A percentile compares a stretch with the other conserved stretches of the same genome.
These are phyloP conservation scores for Hemibagrus guttatus DNA, from an alignment of 2,797 vertebrate genomes.

Conservation along the genomic window DNA sequence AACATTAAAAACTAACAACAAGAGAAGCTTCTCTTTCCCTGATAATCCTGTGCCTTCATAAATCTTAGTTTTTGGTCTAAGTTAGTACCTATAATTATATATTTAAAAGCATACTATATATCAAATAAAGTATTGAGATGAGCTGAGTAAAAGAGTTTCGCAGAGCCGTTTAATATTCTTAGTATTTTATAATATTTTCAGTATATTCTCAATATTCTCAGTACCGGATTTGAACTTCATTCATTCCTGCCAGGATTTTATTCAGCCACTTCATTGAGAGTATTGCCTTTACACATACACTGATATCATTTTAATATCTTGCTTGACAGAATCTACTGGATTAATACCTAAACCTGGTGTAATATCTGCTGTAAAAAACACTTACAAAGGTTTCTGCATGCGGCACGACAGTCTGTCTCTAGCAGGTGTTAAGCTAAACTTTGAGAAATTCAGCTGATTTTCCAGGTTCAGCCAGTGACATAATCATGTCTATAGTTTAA, in stretches of 20 bases:
- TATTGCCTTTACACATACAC: background rate
- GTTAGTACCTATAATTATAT: no score
- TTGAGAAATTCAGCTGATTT: background rate
- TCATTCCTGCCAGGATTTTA: background rate
- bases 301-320: background rate
- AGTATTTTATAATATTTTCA: background rate
- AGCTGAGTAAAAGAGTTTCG: background rate
- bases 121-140: background rate
- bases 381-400: background rate
- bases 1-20: no score
- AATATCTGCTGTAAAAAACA: background rate
- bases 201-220: background rate
- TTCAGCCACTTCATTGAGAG: background rate
- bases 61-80: no score
- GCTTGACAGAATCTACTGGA: background rate
- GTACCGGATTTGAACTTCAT: background rate
- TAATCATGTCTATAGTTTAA: background rate
- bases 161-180: background rate
- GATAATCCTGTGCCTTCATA: no score
- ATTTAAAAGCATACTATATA: background rate
- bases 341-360: background rate
- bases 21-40: no score
- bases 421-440: background rate
- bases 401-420: background rate
- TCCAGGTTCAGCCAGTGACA: background rate